Evolutionary conservation across 1,140 invertebrate genomes (phyloP).

Genomic region (Homalodisca vitripennis): DNA sequence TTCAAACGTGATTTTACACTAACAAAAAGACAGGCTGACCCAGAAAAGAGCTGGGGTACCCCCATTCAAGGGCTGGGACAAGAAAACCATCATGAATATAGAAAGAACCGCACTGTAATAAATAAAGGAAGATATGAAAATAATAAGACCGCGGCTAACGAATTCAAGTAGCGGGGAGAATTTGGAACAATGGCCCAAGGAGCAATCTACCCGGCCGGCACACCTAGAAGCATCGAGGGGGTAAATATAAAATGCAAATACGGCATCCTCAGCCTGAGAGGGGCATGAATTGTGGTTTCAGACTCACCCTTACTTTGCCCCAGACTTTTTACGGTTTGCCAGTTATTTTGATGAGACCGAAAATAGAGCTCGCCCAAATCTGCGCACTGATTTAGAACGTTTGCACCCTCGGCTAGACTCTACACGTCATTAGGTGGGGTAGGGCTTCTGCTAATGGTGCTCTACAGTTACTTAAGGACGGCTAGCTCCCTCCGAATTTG

Average conservation of each 20-base stretch:
- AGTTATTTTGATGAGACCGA: constrained; percentile 25
- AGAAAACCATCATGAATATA: constrained; percentile 14
- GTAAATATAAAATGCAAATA: constrained; percentile 20
- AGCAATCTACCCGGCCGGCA: not conserved
- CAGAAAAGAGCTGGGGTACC: too few relatives aligned
- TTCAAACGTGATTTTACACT: too few relatives aligned
- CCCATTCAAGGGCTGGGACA: too few relatives aligned
- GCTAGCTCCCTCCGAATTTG: not conserved
- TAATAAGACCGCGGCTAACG: constrained; percentile 12
- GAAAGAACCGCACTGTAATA: not conserved
- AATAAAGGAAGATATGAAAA: constrained; percentile 5
- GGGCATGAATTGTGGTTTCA: not conserved
- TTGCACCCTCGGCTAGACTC: not conserved
- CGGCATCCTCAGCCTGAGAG: not conserved
- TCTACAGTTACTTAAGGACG: not conserved
- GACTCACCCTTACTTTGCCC: constrained; percentile 13
- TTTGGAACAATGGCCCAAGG: not conserved
- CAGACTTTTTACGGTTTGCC: constrained; percentile 3
- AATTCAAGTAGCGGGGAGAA: constrained; percentile 12
- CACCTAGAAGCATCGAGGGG: too few relatives aligned
- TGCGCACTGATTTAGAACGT: constrained; percentile 12
- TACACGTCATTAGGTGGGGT: not conserved
- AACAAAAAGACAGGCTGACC: too few relatives aligned
- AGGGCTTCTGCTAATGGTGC: not conserved
- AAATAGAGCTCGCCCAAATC: constrained; percentile 28